A percentile compares a stretch with the other conserved stretches of the same genome.
These are phyloP conservation scores for Cettia cetti DNA, from an alignment of 2,113 vertebrate species.

Conservation along the genomic window DNA sequence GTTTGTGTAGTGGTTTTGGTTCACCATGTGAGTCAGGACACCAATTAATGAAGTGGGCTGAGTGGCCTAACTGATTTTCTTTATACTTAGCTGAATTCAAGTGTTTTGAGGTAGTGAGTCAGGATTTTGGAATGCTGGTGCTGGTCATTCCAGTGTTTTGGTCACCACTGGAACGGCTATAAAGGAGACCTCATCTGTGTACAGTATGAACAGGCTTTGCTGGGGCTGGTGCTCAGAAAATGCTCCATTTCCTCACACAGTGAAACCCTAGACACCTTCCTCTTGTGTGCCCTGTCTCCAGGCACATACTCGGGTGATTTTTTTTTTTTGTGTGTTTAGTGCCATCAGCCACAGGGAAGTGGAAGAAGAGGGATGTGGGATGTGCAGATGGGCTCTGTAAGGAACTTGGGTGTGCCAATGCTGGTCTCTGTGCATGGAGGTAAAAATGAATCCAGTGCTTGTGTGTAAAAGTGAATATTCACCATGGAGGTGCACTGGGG, in stretches of 20 bases:
- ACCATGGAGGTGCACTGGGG: rapidly evolving
- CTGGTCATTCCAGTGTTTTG: background rate
- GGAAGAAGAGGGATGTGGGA: background rate
- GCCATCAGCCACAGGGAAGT: rapidly evolving
- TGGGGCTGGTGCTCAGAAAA: background rate
- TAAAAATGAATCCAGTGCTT: background rate
- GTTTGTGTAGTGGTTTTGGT: background rate
- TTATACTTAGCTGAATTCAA: background rate
- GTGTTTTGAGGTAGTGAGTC: background rate
- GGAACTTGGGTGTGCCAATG: background rate
- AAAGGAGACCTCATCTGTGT: background rate
- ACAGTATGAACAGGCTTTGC: background rate
- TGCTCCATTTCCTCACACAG: background rate
- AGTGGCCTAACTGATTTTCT: background rate
- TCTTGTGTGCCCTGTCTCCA: background rate
- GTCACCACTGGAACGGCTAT: background rate
- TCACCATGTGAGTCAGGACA: background rate
- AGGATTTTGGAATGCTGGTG: background rate
- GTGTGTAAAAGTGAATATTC: background rate
- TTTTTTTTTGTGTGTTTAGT: background rate
- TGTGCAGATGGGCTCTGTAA: background rate
- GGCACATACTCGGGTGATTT: background rate
- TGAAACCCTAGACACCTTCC: rapidly evolving
- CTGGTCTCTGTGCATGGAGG: background rate
- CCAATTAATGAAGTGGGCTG: background rate